phyloP scores from a whole-genome alignment of 2,888 invertebrate species.

The Dicyrtoma fusca region DNA sequence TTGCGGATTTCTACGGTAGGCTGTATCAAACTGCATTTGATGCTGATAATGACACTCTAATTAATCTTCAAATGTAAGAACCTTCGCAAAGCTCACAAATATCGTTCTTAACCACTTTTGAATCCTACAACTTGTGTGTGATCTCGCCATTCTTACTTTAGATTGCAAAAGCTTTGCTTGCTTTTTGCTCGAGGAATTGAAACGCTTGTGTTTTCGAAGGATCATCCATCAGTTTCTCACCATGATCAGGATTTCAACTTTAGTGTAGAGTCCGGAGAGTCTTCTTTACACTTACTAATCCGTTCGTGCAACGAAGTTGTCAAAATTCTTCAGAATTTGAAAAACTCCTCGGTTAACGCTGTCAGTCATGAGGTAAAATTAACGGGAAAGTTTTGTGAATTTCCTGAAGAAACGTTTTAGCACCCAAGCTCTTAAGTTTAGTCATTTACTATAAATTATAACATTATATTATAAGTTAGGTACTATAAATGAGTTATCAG shows the following conservation, averaged over 20 bases:
- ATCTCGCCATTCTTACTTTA: no score
- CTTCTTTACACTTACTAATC: constrained; percentile 49
- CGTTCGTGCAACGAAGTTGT: constrained; percentile 49
- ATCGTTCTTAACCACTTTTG: no score
- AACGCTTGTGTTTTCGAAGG: constrained; percentile 66
- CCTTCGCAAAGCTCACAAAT: background rate
- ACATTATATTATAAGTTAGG: no score
- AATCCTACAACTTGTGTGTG: background rate
- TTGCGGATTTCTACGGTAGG: constrained; percentile 74
- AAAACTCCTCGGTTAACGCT: constrained; percentile 55
- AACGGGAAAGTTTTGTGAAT: no score
- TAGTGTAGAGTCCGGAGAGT: constrained; percentile 8
- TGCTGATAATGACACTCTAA: constrained; percentile 77
- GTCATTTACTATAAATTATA: no score
- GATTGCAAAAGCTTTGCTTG: constrained; percentile 78
- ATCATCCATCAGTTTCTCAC: constrained; percentile 55
- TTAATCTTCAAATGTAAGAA: constrained; percentile 71
- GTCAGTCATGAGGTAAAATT: constrained; percentile 62
- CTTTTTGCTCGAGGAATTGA: constrained; percentile 77
- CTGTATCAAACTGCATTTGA: constrained; percentile 83
- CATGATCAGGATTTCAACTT: constrained; percentile 54
- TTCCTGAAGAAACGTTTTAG: no score
- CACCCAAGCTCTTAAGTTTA: no score
- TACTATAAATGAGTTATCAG: no score
- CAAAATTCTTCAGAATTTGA: constrained; percentile 40